Evolutionary conservation across 2,113 vertebrate species (phyloP), one percentile per base, ranked within the genome.

Genomic region (Acrocephalus arundinaceus): DNA sequence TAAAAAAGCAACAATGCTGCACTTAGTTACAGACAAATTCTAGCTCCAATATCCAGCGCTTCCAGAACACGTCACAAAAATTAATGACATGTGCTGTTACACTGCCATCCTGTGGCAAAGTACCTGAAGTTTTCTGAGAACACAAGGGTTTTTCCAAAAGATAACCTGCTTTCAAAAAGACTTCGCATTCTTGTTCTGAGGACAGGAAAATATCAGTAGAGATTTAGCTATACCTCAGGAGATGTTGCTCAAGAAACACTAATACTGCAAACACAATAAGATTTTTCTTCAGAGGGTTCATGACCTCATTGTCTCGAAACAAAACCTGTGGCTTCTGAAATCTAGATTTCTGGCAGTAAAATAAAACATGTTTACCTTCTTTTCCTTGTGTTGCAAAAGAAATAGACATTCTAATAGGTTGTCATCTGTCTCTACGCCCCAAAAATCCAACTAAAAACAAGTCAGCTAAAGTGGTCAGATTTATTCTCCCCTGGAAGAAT

Each of bases 91-190:
- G 4, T 67, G 90, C 48, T 92, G 67, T 58, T 73, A 88, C 22
- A 92, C 87, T 93, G 94, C 93, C 95, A 94, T 90, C 92, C 6
- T 67, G 82, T 71, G 94, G 90, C 45, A 58, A 85, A 14, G 25
- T 15, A 54, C 7, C 27, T 5, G 9, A 62, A 90, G 48, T 49
- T 75, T 57, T 59, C 72, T 15, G 49, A 30, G 31, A 85, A 72
- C 43, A 13, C 11, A 3, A 46, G 23, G 11, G 18, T 35, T 43
- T 55, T 63, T 62, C 15, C 22, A 15, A 52, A 55, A 1, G 4
- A 49, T 6, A 82, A 45, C 15, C 15, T 18, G 27, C 27, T 75
- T 51, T 59, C 49, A 58, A 35, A 75, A 79, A 45, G 8, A 51
- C 2, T 45, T 25, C 15, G 6, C 13, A 20, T 71, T 71, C 35